Percentiles rank a stretch among this genome's conserved stretches.
phyloP scores from a whole-genome alignment of 2,888 invertebrate genomes.

The Therioaphis trifolii region DNA sequence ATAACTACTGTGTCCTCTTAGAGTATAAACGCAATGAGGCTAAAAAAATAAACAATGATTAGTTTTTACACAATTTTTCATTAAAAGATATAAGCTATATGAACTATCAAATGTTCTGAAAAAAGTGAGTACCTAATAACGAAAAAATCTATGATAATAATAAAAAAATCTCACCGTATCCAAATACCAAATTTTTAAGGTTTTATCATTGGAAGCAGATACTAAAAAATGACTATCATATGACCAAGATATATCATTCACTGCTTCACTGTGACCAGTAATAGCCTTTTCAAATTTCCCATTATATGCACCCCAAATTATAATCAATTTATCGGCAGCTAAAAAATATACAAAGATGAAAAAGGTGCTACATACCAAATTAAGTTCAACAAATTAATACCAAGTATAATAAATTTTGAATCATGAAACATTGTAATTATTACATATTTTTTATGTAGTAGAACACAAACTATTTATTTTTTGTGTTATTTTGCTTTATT shows the following conservation, averaged over 20 bases:
- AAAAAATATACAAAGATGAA: slow-evolving; percentile 27
- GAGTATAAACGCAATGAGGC: slow-evolving; percentile 96
- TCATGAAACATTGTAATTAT: too few relatives aligned
- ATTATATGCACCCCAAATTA: slow-evolving; percentile 99
- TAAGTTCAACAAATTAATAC: too few relatives aligned
- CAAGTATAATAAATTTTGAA: too few relatives aligned
- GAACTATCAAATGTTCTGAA: too few relatives aligned
- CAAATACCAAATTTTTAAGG: slow-evolving; percentile 94
- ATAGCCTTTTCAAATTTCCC: slow-evolving; percentile 99
- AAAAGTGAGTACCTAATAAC: too few relatives aligned
- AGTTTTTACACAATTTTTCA: too few relatives aligned
- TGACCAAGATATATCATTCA: slow-evolving; percentile 99
- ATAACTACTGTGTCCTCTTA: slow-evolving; percentile 99
- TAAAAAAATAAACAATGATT: slow-evolving; percentile 68
- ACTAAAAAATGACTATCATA: slow-evolving; percentile 93
- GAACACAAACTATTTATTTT: too few relatives aligned
- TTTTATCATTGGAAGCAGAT: slow-evolving; percentile 96
- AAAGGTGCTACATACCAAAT: too few relatives aligned
- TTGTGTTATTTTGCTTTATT: too few relatives aligned
- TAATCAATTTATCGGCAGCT: slow-evolving; percentile 98
- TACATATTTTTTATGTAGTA: too few relatives aligned
- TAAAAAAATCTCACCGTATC: slow-evolving; percentile 75
- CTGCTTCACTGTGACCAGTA: slow-evolving; percentile 96
- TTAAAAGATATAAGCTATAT: too few relatives aligned
- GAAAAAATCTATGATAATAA: too few relatives aligned